Evolutionary conservation across 2,888 invertebrate genomes (phyloP), one percentile per base, ranked within the genome.

Genomic region (Anoncus sp.): DNA sequence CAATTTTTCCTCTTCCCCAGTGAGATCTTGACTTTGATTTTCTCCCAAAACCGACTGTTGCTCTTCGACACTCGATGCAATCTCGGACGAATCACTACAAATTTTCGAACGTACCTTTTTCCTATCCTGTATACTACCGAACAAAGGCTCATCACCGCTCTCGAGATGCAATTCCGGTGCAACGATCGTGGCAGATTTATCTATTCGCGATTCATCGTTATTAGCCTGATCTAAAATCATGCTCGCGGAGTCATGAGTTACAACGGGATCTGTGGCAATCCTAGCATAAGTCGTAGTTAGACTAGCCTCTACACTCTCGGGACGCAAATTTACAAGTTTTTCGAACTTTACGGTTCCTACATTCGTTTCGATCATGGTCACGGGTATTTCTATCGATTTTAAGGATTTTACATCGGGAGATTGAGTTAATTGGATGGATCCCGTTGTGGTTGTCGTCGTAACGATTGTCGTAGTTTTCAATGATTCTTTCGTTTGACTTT

Each of bases 81-180:
- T 20, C 16, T 62, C 66, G 4, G 57, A 55, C 40, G 66, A 70
- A n/a, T 60, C 57, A 60, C 69, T 77, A 45, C 53, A 45, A 38
- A 62, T 60, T 55, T 76, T 67, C n/a, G 83, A 81, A 22, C 81
- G 82, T 76, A 53, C 80, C 27, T 81, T 85, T 73, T 79, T 88
- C 76, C 89, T 88, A 83, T 88, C 85, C 81, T 86, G 88, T 71
- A 90, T 86, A 82, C 90, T 91, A 79, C 90, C 90, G 65, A 91
- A 90, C 24, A 90, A 66, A 16, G 87, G 82, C 47, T 83, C 78
- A 24, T 88, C 83, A 55, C 83, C 82, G 57, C 59, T 65, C 20
- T 81, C 78, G 12, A 77, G 72, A 53, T 63, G 60, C 38, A 59
- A 81, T 16, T 57, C 75, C 22, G 65, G 60, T 62, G 45, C 35